Percentiles rank a stretch among this genome's conserved stretches.
phyloP scores from a whole-genome alignment of 2,888 invertebrate species.

The Eurois occulta region DNA sequence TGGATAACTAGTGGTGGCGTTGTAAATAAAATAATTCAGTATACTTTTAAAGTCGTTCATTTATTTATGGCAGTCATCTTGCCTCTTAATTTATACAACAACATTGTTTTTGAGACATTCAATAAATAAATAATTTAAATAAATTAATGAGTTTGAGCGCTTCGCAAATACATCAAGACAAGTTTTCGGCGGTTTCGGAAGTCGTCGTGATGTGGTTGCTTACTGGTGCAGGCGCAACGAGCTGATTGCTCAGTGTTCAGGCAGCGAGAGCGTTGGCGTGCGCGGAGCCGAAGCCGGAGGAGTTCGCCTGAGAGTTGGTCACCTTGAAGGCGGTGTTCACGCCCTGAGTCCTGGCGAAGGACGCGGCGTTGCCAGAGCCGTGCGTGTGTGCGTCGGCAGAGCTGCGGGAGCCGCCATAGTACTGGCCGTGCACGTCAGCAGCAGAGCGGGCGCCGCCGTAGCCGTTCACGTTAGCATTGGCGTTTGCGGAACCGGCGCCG shows the following conservation, averaged over 20 bases:
- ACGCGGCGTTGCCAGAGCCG: conserved; percentile 78
- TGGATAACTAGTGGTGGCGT: background rate
- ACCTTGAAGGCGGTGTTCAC: conserved; percentile 77
- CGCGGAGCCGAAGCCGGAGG: conserved; percentile 78
- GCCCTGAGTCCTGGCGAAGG: conserved; percentile 78
- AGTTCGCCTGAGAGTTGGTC: conserved; percentile 79
- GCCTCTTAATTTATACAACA: background rate
- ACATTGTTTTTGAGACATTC: conserved; percentile 58
- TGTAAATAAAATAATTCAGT: conserved; percentile 55
- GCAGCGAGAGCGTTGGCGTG: conserved; percentile 79
- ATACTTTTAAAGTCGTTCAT: conserved; percentile 46
- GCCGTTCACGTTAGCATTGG: conserved; percentile 74
- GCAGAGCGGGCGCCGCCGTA: conserved; percentile 71
- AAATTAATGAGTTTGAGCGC: conserved; percentile 64
- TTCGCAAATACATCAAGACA: conserved; percentile 87
- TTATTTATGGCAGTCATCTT: conserved; percentile 53
- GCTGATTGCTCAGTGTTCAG: conserved; percentile 72
- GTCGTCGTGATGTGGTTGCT: conserved; percentile 88
- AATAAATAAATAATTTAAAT: conserved; percentile 64
- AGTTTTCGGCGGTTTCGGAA: conserved; percentile 75
- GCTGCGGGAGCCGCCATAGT: conserved; percentile 77
- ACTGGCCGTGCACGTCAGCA: conserved; percentile 77
- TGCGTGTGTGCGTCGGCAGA: conserved; percentile 77
- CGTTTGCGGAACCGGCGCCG: conserved; percentile 72
- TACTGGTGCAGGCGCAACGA: conserved; percentile 37